Percentiles rank a stretch among this genome's conserved stretches.
These are phyloP conservation scores for Silurus aristotelis DNA, from an alignment of 2,797 vertebrate species.

Conservation along the genomic window DNA sequence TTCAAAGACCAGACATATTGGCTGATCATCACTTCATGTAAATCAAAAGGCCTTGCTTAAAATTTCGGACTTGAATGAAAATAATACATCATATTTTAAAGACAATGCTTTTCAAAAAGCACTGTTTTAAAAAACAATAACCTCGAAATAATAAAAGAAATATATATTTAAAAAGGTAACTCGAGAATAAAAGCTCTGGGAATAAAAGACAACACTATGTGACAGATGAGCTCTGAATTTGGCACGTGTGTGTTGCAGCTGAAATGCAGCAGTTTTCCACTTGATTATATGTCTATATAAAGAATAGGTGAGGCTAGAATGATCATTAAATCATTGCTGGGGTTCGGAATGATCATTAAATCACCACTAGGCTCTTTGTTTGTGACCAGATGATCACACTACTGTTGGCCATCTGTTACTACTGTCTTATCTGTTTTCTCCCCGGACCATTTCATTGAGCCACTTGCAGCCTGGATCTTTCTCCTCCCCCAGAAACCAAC, in stretches of 20 bases:
- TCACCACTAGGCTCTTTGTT: slow-evolving; percentile 70
- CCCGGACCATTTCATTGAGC: slow-evolving; percentile 51
- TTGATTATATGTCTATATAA: slow-evolving; percentile 76
- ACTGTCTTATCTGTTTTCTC: slow-evolving; percentile 53
- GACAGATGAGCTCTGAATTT: slow-evolving; percentile 41
- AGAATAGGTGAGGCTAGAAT: slow-evolving; percentile 71
- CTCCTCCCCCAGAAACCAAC: slow-evolving; percentile 20
- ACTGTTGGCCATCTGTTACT: slow-evolving; percentile 69
- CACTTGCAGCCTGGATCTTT: slow-evolving; percentile 34
- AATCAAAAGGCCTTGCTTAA: not conserved
- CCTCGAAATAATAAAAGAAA: no score
- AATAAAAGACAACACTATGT: not conserved
- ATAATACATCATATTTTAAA: not conserved
- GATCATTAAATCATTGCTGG: slow-evolving; percentile 71
- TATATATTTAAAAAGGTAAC: not conserved
- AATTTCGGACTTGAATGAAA: not conserved
- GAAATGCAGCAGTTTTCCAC: slow-evolving; percentile 69
- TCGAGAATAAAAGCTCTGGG: not conserved
- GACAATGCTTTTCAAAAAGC: not conserved
- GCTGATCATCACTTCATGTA: not conserved
- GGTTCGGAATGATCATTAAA: slow-evolving; percentile 69
- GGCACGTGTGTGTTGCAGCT: slow-evolving; percentile 57
- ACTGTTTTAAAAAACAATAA: not conserved
- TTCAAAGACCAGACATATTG: not conserved
- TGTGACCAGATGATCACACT: slow-evolving; percentile 69